These are phyloP conservation scores for Engystomops pustulosus DNA, from an alignment of 2,113 vertebrate species.

Conservation along the genomic window DNA sequence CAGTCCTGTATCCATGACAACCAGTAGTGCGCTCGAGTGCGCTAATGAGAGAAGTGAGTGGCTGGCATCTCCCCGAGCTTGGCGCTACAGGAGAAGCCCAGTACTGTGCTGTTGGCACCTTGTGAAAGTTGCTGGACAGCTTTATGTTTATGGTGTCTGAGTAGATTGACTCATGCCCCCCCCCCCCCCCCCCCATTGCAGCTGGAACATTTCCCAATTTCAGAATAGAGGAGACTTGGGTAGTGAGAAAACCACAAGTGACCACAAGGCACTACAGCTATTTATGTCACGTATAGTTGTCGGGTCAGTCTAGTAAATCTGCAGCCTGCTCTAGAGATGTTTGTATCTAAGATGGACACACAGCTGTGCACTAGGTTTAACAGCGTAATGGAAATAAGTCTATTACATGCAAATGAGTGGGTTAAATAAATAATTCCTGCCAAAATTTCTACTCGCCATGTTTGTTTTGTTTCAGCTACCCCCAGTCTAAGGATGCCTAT, in stretches of 20 bases:
- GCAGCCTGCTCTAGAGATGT: not conserved
- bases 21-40: not conserved
- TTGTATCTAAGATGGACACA: not conserved
- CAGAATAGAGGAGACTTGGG: not conserved
- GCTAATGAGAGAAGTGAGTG: conserved; percentile 2
- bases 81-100: not conserved
- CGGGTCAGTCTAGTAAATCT: not conserved
- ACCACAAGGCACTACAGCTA: not conserved
- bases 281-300: not conserved
- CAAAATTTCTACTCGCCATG: not conserved
- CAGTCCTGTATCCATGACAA: not conserved
- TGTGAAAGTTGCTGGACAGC: conserved; percentile 16
- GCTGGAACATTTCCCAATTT: not conserved
- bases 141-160: conserved; percentile 15
- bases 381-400: not conserved
- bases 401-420: not conserved
- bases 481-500: not conserved
- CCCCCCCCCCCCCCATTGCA: too few species aligned
- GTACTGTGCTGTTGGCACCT: conserved; percentile 13
- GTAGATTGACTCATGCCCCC: conserved; percentile 2
- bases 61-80: not conserved
- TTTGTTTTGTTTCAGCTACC: conserved; percentile 2
- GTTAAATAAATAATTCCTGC: not conserved
- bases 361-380: not conserved
- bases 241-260: not conserved